Percentiles rank a stretch among this genome's conserved stretches.
Evolutionary conservation across 2,113 vertebrate species (phyloP).

Genomic region (Thryonomys swinderianus): DNA sequence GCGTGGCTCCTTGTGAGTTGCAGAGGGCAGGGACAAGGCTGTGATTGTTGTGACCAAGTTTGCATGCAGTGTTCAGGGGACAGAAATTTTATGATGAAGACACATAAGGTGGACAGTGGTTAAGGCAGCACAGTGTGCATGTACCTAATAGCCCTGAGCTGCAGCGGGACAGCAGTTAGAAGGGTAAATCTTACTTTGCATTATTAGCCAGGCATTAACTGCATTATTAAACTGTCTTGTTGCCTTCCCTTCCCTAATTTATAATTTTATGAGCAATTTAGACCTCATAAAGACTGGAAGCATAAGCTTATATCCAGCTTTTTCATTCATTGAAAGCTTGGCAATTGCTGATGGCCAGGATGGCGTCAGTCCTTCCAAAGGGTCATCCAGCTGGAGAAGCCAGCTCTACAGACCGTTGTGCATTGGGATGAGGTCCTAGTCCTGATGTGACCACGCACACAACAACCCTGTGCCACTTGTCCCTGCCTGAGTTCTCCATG

Average conservation of each 20-base stretch:
- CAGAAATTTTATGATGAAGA: background rate
- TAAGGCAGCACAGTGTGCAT: background rate
- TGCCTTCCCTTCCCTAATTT: background rate
- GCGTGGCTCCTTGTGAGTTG: fast-evolving
- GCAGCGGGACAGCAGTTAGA: background rate
- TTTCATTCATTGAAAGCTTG: background rate
- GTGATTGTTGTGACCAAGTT: background rate
- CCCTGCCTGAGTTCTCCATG: background rate
- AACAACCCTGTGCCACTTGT: too few relatives aligned
- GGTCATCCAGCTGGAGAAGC: background rate
- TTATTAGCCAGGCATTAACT: background rate
- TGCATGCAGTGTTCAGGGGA: background rate
- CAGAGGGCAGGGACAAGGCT: background rate
- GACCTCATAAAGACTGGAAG: too few relatives aligned
- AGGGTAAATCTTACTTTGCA: background rate
- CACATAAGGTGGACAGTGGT: background rate
- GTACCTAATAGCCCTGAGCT: background rate
- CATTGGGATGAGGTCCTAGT: fast-evolving
- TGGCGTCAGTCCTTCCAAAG: background rate
- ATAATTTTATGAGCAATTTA: background rate
- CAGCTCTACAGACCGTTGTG: fast-evolving
- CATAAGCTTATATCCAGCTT: fast-evolving
- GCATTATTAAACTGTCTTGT: background rate
- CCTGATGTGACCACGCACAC: fast-evolving
- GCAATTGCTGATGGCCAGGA: fast-evolving